Conservation (phyloP, 2,797 vertebrate species). For the Apogon hyalosoma region DNA sequence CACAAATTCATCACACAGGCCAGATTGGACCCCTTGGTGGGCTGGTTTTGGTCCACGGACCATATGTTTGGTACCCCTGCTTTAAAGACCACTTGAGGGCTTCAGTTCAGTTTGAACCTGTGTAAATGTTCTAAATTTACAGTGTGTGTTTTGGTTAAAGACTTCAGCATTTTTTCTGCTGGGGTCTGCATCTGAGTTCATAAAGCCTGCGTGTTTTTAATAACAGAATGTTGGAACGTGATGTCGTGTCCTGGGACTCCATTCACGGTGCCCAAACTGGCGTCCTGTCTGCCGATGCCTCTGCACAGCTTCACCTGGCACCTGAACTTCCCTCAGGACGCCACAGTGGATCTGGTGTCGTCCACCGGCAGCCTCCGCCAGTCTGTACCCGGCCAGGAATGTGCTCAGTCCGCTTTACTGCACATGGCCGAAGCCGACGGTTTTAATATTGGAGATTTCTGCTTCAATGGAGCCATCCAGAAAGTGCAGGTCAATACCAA, state of each 20-base stretch:
- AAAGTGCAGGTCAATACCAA: slow-evolving; percentile 89
- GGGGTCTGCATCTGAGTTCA: not conserved
- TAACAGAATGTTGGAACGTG: slow-evolving; percentile 61
- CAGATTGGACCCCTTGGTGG: no score
- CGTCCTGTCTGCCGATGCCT: slow-evolving; percentile 82
- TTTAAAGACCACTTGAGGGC: no score
- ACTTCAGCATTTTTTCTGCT: no score
- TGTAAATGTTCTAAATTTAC: no score
- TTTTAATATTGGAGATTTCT: slow-evolving; percentile 87
- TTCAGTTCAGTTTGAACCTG: no score
- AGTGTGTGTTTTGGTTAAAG: no score
- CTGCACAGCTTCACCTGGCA: slow-evolving; percentile 89
- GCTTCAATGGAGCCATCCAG: slow-evolving; percentile 84
- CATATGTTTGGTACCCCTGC: no score
- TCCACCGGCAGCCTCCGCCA: slow-evolving; percentile 84
- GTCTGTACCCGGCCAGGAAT: slow-evolving; percentile 81
- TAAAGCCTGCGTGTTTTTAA: not conserved
- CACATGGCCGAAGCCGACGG: slow-evolving; percentile 60
- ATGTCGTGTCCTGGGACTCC: slow-evolving; percentile 68
- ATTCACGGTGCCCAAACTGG: slow-evolving; percentile 82
- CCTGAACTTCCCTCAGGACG: slow-evolving; percentile 76
- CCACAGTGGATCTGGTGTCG: slow-evolving; percentile 81
- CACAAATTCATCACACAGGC: no score
- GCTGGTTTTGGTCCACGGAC: no score
- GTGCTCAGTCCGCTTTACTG: slow-evolving; percentile 75